These are phyloP conservation scores for Cistogaster globosa DNA, from an alignment of 2,888 invertebrate genomes.

Conservation along the genomic window DNA sequence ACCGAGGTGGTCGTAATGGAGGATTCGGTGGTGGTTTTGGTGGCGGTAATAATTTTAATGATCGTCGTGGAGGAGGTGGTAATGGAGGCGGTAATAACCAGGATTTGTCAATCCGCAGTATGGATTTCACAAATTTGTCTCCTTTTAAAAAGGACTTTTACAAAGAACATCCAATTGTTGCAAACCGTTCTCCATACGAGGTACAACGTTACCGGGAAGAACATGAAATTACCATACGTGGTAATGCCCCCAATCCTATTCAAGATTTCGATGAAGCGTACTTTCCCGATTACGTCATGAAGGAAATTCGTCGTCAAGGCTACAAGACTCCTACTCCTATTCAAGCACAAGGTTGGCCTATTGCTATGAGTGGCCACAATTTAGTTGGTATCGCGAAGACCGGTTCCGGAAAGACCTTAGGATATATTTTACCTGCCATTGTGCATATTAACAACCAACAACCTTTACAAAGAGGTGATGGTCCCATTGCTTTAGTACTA, in stretches of 20 bases:
- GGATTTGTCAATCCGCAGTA: constrained; percentile 91
- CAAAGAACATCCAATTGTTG: constrained; percentile 87
- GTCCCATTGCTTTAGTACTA: constrained; percentile 91
- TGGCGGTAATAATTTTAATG: constrained; percentile 83
- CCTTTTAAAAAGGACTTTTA: constrained; percentile 94
- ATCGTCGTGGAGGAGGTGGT: constrained; percentile 95
- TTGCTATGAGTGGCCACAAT: constrained; percentile 92
- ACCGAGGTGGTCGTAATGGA: constrained; percentile 75
- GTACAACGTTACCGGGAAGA: constrained; percentile 87
- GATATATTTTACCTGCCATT: constrained; percentile 92
- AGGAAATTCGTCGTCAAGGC: constrained; percentile 86
- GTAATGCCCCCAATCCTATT: constrained; percentile 90
- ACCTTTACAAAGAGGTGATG: constrained; percentile 90
- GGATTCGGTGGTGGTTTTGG: constrained; percentile 88
- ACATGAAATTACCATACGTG: constrained; percentile 90
- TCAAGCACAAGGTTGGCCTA: constrained; percentile 95
- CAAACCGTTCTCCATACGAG: constrained; percentile 87
- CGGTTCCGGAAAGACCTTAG: constrained; percentile 91
- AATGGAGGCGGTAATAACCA: constrained; percentile 86
- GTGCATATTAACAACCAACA: constrained; percentile 94
- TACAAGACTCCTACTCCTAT: constrained; percentile 92
- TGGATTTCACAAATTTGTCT: constrained; percentile 85
- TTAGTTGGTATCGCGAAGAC: constrained; percentile 94
- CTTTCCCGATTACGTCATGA: constrained; percentile 89
- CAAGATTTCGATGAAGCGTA: constrained; percentile 91